Base-by-base conservation (phyloP, 1,140 invertebrate genomes). In the Drosophila insularis region DNA sequence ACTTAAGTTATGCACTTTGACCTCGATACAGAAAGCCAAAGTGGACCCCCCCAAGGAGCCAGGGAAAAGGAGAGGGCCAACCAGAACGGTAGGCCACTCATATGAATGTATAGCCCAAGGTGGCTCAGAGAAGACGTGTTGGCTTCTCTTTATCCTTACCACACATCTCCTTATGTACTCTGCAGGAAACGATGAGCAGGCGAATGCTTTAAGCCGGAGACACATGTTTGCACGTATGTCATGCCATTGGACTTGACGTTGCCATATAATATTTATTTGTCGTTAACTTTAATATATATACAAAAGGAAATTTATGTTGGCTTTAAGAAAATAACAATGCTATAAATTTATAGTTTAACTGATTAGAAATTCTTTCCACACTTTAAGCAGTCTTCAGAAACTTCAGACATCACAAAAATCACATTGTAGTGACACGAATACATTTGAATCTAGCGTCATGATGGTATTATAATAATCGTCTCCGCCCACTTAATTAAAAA, bases 1-100 rank as follows among this genome's bases (percentile, higher is more conserved):
- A 87, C 84, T 87, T 87, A 89, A 87, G 84, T 89, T 84, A 87
- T 87, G 84, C 84, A 82, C 84, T 87, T 87, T 87, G 84, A 87
- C 84, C 84, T 89, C 84, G 43, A 87, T 87, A 74, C 80, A 80
- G 84, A 79, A 66, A 75, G 66, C 79, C 43, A 55, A 32, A 63
- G 73, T 37, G 35, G 66, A 54, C 61, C 74, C 72, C 72, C 27
- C 73, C 46, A 64, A 63, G 72, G 46, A 53, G 65, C 35, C 40
- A 7, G 27, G 2, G 19, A 59, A 74, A 39, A 53, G 21, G 10
- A 21, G 53, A 19, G 31, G 56, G 32, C 13, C 27, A 27, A 27
- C 27, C 19, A 55, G 50, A 32, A 58, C 62, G 8, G 37, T 14
- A 56, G 58, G 50, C 23, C 65, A 71, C 74, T 77, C 67, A 61